Evolutionary conservation across 2,888 invertebrate genomes (phyloP).

Genomic region (Eledona agricola): DNA sequence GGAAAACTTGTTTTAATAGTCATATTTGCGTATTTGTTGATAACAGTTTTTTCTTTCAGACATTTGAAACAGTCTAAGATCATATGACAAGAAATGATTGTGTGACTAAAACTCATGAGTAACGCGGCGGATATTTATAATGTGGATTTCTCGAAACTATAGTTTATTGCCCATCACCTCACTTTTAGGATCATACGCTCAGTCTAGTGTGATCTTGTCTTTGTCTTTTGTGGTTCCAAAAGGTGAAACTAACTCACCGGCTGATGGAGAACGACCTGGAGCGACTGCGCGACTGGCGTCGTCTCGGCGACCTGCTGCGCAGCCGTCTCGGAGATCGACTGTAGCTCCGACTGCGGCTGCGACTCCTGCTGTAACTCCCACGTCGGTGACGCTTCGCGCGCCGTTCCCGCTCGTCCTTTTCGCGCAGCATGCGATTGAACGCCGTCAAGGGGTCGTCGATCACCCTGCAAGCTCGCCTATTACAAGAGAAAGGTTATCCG

Average conservation of each 20-base stretch:
- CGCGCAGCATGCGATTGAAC: conserved; percentile 85
- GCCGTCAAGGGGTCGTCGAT: conserved; percentile 88
- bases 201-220: no score
- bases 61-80: no score
- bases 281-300: conserved; percentile 54
- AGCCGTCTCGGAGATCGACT: conserved; percentile 62
- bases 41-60: no score
- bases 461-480: conserved; percentile 63
- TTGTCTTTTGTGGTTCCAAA: not conserved
- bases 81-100: no score
- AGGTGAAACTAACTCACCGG: conserved; percentile 59
- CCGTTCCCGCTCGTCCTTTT: conserved; percentile 80
- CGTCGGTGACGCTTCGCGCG: conserved; percentile 69
- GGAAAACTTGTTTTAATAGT: no score
- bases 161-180: no score
- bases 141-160: no score
- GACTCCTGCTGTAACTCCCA: conserved; percentile 65
- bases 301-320: conserved; percentile 56
- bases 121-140: no score
- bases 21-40: no score
- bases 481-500: conserved; percentile 1
- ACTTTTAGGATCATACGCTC: no score
- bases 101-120: no score
- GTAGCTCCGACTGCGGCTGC: conserved; percentile 61
- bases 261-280: conserved; percentile 66